phyloP scores from a whole-genome alignment of 2,113 vertebrate genomes.

The Gulo gulo region DNA sequence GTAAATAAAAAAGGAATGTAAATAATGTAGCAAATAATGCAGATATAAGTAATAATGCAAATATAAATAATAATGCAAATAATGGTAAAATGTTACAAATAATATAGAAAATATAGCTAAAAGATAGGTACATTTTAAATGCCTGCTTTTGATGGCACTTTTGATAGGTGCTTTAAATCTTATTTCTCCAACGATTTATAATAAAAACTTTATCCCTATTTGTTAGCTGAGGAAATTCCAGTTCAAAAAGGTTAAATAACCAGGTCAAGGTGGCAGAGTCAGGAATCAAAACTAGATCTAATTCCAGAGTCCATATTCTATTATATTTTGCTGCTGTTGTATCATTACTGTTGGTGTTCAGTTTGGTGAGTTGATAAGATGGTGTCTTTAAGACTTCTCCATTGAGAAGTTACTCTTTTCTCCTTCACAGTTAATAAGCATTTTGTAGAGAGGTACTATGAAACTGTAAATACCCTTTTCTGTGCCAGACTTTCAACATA shows the following conservation, averaged over 20 bases:
- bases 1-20: not conserved
- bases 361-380: not conserved
- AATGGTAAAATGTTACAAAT: conserved; percentile 5
- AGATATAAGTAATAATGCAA: not conserved
- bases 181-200: not conserved
- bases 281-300: not conserved
- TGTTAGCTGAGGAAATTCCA: not conserved
- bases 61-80: not conserved
- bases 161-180: conserved; percentile 8
- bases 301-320: not conserved
- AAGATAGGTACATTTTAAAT: not conserved
- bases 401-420: not conserved
- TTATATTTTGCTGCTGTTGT: not conserved
- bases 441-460: not conserved
- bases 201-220: not conserved
- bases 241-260: not conserved
- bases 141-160: not conserved
- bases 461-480: not conserved
- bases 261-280: not conserved
- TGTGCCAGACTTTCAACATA: not conserved
- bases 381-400: not conserved
- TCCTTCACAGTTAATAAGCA: not conserved
- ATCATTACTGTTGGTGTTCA: not conserved
- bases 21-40: not conserved
- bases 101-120: not conserved